Evolutionary conservation across 2,888 invertebrate genomes (phyloP).

Genomic region (Campoletis raptor): DNA sequence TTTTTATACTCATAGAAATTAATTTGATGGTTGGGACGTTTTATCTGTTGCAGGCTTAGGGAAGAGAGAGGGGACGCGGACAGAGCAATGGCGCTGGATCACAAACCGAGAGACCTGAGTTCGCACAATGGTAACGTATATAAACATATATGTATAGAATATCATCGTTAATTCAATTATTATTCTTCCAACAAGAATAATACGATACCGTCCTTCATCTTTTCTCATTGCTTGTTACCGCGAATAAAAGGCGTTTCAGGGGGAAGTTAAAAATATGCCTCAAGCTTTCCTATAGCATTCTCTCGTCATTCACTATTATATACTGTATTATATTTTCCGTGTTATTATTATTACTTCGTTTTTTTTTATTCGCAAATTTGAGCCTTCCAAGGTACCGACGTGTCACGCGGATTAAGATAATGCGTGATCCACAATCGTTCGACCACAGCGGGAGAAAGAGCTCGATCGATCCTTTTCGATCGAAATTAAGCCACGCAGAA

Average conservation of each 20-base stretch:
- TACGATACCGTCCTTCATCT: constrained; percentile 40
- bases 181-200: constrained; percentile 51
- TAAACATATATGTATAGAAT: constrained; percentile 17
- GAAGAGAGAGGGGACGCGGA: constrained; percentile 95
- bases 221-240: constrained; percentile 18
- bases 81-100: constrained; percentile 91
- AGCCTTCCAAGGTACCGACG: constrained; percentile 59
- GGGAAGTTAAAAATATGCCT: constrained; percentile 29
- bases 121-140: constrained; percentile 92
- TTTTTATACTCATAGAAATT: constrained; percentile 44
- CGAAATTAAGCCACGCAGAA: constrained; percentile 78
- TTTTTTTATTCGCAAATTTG: constrained; percentile 42
- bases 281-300: constrained; percentile 24
- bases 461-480: constrained; percentile 75
- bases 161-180: constrained; percentile 61
- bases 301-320: constrained; percentile 42
- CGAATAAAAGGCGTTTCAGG: constrained; percentile 23
- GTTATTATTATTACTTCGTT: constrained; percentile 20
- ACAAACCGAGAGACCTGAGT: constrained; percentile 94
- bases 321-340: constrained; percentile 46
- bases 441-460: constrained; percentile 61
- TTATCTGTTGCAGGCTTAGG: constrained; percentile 91
- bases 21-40: constrained; percentile 56
- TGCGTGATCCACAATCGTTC: constrained; percentile 74
- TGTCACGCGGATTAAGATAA: constrained; percentile 74